Conservation (phyloP, 2,888 invertebrate species). For the Sialis lutaria region DNA sequence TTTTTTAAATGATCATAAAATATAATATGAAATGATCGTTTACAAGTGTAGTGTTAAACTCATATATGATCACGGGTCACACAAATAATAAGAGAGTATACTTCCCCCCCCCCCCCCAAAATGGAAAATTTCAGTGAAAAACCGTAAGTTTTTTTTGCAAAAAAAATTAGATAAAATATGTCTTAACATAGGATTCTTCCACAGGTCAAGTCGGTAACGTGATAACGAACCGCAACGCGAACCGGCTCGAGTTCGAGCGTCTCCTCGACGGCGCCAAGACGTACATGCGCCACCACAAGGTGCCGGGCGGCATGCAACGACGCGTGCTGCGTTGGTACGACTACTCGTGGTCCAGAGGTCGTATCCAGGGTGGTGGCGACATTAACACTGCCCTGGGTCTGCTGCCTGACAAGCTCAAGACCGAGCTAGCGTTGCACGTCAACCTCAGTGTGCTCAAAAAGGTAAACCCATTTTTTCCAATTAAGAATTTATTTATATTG, state of each 20-base stretch:
- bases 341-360: slow-evolving; percentile 92
- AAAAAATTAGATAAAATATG: no score
- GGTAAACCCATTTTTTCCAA: slow-evolving; percentile 41
- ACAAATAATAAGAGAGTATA: no score
- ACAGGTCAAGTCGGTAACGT: slow-evolving; percentile 91
- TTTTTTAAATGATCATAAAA: no score
- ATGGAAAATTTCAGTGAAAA: no score
- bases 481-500: no score
- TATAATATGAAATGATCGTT: no score
- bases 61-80: no score
- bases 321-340: slow-evolving; percentile 93
- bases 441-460: slow-evolving; percentile 90
- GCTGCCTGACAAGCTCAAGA: slow-evolving; percentile 90
- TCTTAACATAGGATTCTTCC: no score
- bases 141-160: no score
- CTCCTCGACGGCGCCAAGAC: slow-evolving; percentile 90
- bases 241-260: slow-evolving; percentile 85
- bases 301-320: slow-evolving; percentile 91
- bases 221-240: slow-evolving; percentile 92
- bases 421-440: slow-evolving; percentile 88
- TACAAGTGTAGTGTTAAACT: no score
- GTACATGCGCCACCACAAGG: slow-evolving; percentile 95
- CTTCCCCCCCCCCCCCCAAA: no score
- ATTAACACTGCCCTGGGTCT: slow-evolving; percentile 88
- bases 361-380: slow-evolving; percentile 91